Conservation (phyloP, 2,113 vertebrate species). For the Glaucomys volans region DNA sequence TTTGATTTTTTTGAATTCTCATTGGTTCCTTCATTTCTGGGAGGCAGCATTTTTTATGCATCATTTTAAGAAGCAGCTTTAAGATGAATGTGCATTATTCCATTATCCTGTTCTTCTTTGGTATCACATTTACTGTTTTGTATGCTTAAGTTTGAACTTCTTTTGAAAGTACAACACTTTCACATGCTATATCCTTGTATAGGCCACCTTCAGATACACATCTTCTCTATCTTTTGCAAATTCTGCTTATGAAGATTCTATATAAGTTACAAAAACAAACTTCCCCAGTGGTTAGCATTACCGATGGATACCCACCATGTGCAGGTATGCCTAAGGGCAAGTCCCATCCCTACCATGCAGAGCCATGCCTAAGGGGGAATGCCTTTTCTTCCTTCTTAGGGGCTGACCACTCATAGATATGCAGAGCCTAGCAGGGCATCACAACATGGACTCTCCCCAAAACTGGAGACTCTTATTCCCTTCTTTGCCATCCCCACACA, state of each 20-base stretch:
- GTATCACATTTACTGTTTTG: background rate
- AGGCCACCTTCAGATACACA: background rate
- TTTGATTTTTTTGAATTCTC: constrained; percentile 72
- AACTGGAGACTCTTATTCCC: background rate
- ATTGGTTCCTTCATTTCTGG: constrained; percentile 55
- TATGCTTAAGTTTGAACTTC: constrained; percentile 40
- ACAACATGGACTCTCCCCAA: background rate
- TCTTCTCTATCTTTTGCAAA: background rate
- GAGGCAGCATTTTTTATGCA: constrained; percentile 59
- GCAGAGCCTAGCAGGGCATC: background rate
- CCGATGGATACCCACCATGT: background rate
- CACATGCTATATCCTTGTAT: background rate
- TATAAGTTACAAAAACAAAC: background rate
- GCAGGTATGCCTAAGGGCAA: background rate
- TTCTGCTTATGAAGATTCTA: constrained; percentile 3
- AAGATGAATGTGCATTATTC: constrained; percentile 41
- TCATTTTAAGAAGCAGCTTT: constrained; percentile 55
- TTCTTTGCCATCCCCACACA: background rate
- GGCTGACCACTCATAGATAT: background rate
- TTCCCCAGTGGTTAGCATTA: background rate
- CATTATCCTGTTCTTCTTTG: constrained; percentile 24
- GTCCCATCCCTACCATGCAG: background rate
- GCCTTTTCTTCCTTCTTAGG: background rate
- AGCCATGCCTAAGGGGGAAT: background rate
- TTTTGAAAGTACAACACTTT: background rate